Percentiles rank a stretch among this genome's conserved stretches.
Evolutionary conservation across 2,888 invertebrate species (phyloP).

Genomic region (Ormyrus pomaceus): DNA sequence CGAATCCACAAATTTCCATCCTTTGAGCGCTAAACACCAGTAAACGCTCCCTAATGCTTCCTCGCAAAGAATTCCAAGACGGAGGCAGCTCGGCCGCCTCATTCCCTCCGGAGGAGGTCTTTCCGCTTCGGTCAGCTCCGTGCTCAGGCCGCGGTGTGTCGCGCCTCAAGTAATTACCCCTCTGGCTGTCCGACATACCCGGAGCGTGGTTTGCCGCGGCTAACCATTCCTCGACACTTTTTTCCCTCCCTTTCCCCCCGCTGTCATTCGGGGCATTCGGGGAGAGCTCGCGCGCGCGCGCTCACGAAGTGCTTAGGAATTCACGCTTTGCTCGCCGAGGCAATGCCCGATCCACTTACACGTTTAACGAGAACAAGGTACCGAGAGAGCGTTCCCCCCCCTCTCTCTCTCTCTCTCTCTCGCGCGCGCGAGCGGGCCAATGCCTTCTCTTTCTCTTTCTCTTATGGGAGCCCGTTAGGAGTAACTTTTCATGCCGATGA

Average conservation of each 20-base stretch:
- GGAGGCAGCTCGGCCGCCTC: not conserved
- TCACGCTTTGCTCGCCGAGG: not conserved
- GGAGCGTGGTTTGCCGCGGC: not conserved
- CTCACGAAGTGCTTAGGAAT: slow-evolving; percentile 37
- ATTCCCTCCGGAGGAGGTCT: not conserved
- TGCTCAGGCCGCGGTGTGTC: not conserved
- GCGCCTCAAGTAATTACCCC: slow-evolving; percentile 46
- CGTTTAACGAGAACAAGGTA: slow-evolving; percentile 39
- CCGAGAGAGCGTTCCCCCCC: slow-evolving; percentile 1
- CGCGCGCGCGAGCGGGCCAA: not conserved
- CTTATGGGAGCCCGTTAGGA: slow-evolving; percentile 9
- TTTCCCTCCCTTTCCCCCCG: not conserved
- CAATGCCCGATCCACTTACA: slow-evolving; percentile 41
- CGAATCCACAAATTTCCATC: no score
- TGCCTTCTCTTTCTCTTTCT: not conserved
- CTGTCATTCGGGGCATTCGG: slow-evolving; percentile 25
- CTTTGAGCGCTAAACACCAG: no score
- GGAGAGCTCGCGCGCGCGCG: not conserved
- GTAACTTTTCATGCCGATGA: slow-evolving; percentile 38
- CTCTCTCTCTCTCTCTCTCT: slow-evolving; percentile 15
- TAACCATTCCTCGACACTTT: slow-evolving; percentile 27
- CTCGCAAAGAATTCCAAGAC: no score
- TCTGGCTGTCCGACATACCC: not conserved
- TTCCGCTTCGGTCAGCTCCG: slow-evolving; percentile 5
- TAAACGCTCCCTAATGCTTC: no score